These are phyloP conservation scores for Hippasteria phrygiana DNA, from an alignment of 53 echinoderm and acorn worm species.

Conservation along the genomic window DNA sequence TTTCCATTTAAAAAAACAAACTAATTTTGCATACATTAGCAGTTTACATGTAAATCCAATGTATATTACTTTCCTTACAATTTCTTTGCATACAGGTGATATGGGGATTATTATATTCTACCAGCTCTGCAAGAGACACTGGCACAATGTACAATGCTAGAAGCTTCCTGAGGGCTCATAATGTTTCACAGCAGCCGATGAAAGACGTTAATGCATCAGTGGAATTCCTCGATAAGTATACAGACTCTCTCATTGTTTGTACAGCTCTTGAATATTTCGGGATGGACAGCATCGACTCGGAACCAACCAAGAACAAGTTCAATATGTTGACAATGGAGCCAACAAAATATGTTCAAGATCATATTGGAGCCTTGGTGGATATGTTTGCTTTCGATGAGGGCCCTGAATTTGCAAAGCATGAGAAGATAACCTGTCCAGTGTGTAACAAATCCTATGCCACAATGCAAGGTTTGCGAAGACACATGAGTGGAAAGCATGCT, in stretches of 20 bases:
- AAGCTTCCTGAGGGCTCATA: slow-evolving; percentile 54
- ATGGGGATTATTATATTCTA: slow-evolving; percentile 62
- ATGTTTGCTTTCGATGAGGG: slow-evolving; percentile 50
- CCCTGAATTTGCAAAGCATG: slow-evolving; percentile 13
- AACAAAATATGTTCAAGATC: slow-evolving; percentile 14
- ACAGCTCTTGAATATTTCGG: slow-evolving; percentile 54
- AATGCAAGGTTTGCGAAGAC: slow-evolving; percentile 4
- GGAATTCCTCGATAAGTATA: slow-evolving; percentile 56
- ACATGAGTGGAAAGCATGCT: slow-evolving; percentile 28
- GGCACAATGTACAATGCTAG: slow-evolving; percentile 63
- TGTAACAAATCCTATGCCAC: slow-evolving; percentile 45
- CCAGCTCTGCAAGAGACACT: slow-evolving; percentile 52
- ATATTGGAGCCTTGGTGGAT: slow-evolving; percentile 26
- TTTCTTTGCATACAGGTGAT: slow-evolving; percentile 49
- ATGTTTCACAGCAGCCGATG: slow-evolving; percentile 50
- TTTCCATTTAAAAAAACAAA: no score
- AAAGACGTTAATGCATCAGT: slow-evolving; percentile 62
- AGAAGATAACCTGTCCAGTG: slow-evolving; percentile 7
- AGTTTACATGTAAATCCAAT: background rate
- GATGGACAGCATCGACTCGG: slow-evolving; percentile 53
- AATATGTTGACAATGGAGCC: slow-evolving; percentile 22
- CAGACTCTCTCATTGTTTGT: slow-evolving; percentile 57
- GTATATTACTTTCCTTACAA: background rate
- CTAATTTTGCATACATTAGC: background rate
- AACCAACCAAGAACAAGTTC: slow-evolving; percentile 33